Evolutionary conservation across 2,113 vertebrate species (phyloP).

Genomic region (Pristiophorus japonicus): DNA sequence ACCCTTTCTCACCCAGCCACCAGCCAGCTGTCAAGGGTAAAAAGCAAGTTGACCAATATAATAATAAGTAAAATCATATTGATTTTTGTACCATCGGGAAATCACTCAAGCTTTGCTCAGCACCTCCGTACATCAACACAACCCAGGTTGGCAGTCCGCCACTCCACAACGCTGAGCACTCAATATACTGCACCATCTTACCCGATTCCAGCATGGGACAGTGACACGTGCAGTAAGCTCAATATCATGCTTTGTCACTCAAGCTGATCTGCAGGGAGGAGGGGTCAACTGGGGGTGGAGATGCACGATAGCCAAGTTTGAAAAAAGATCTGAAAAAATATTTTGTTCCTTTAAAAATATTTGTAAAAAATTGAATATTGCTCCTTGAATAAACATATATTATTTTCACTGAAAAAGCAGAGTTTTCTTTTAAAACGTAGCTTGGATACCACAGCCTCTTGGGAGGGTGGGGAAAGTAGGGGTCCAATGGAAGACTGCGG

Average conservation of each 20-base stretch:
- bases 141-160: background rate
- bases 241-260: background rate
- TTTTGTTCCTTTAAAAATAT: too few relatives aligned
- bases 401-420: background rate
- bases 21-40: background rate
- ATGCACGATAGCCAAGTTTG: background rate
- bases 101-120: too few relatives aligned
- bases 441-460: background rate
- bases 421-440: too few relatives aligned
- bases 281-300: background rate
- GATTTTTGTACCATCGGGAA: too few relatives aligned
- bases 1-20: background rate
- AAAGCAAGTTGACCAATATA: background rate
- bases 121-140: too few relatives aligned
- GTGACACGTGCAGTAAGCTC: background rate
- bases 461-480: background rate
- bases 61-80: background rate
- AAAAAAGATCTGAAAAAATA: background rate
- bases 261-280: background rate
- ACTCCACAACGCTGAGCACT: background rate
- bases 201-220: background rate
- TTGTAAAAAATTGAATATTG: background rate
- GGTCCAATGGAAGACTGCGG: background rate
- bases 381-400: background rate
- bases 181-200: background rate